Percentiles rank a stretch among this genome's conserved stretches.
Conservation (phyloP, 2,888 invertebrate genomes). For the Hylaea fasciaria region DNA sequence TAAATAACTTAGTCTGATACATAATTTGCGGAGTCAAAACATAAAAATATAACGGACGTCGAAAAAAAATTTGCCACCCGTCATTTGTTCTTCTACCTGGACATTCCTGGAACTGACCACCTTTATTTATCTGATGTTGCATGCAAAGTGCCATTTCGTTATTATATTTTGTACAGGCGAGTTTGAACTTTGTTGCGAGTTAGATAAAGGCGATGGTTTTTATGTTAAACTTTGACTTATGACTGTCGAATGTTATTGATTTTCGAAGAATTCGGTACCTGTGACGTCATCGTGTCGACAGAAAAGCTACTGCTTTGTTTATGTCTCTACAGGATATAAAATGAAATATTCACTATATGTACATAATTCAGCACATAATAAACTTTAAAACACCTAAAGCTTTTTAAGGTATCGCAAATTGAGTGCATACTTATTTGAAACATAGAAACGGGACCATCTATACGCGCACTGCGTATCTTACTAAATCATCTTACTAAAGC, state of each 20-base stretch:
- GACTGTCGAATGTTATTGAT: conserved; percentile 5
- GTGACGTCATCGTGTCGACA: conserved; percentile 12
- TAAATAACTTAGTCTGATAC: background rate
- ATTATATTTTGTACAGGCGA: background rate
- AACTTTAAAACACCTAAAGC: too few relatives aligned
- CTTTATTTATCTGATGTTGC: conserved; percentile 34
- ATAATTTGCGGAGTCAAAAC: conserved; percentile 3
- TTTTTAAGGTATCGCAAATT: too few relatives aligned
- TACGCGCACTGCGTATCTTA: too few relatives aligned
- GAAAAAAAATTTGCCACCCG: conserved; percentile 29
- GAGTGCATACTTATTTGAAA: too few relatives aligned
- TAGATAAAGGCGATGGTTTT: background rate
- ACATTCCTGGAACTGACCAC: conserved; percentile 38
- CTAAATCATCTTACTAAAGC: too few relatives aligned
- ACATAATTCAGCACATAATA: too few relatives aligned
- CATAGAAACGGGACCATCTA: too few relatives aligned
- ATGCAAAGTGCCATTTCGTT: conserved; percentile 13
- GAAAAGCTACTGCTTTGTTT: conserved; percentile 10
- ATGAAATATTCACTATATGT: too few relatives aligned
- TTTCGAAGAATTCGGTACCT: conserved; percentile 22
- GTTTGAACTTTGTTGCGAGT: background rate
- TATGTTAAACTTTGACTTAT: background rate
- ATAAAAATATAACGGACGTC: conserved; percentile 13
- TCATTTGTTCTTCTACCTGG: conserved; percentile 36
- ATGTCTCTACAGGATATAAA: background rate